These are phyloP conservation scores for Thamnophis elegans DNA, from an alignment of 2,797 vertebrate species.

Conservation along the genomic window DNA sequence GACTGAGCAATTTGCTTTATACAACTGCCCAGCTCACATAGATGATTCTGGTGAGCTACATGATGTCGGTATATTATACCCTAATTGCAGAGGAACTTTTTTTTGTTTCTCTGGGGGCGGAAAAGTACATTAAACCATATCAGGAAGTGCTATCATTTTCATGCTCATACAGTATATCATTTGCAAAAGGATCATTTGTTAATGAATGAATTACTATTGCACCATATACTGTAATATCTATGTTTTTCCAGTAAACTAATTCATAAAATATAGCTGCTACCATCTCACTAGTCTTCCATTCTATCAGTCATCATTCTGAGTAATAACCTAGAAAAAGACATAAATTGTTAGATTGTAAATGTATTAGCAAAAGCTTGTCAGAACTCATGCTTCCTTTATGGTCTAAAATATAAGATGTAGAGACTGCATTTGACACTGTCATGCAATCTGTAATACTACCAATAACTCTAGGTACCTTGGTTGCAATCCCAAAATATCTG, in stretches of 20 bases:
- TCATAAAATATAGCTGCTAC: not conserved
- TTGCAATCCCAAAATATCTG: not conserved
- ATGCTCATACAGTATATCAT: not conserved
- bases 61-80: not conserved
- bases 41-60: not conserved
- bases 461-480: not conserved
- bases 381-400: not conserved
- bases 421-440: not conserved
- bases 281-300: not conserved
- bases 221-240: not conserved
- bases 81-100: not conserved
- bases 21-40: not conserved
- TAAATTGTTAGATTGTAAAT: not conserved
- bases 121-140: not conserved
- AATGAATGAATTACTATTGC: not conserved
- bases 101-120: not conserved
- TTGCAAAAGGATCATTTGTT: not conserved
- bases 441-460: slow-evolving; percentile 5
- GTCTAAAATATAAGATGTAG: not conserved
- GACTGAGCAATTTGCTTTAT: not conserved
- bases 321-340: not conserved
- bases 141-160: not conserved
- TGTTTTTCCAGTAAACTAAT: not conserved
- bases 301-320: not conserved
- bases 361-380: not conserved